phyloP scores from a whole-genome alignment of 2,888 invertebrate genomes.

The Antheraea yamamai region DNA sequence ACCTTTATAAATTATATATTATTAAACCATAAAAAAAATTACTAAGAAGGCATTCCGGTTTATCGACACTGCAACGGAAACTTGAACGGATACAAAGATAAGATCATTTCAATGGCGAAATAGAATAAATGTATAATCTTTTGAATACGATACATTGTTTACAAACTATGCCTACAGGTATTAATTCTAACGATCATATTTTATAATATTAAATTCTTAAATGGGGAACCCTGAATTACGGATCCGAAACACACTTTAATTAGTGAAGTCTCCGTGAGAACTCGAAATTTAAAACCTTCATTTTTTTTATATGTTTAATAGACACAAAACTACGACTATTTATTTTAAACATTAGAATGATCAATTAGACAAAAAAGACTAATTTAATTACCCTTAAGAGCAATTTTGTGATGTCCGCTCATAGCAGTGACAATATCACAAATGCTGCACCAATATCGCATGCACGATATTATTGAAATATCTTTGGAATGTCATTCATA shows the following conservation, averaged over 20 bases:
- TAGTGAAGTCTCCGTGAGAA: not conserved
- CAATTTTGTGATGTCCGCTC: not conserved
- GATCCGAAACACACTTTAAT: not conserved
- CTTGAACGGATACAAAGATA: not conserved
- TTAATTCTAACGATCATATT: conserved; percentile 1
- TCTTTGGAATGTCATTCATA: not conserved
- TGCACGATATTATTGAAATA: not conserved
- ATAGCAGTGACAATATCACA: not conserved
- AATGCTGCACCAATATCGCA: not conserved
- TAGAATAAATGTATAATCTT: not conserved
- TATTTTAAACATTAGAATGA: not conserved
- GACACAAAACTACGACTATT: not conserved
- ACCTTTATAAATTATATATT: not conserved
- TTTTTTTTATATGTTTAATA: not conserved
- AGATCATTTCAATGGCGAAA: not conserved
- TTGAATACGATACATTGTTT: not conserved
- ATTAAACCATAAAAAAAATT: not conserved
- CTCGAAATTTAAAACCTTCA: not conserved
- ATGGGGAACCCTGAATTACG: conserved; percentile 12
- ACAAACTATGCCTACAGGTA: not conserved
- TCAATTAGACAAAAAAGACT: not conserved
- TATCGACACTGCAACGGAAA: not conserved
- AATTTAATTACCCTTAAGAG: not conserved
- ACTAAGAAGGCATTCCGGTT: too few species aligned
- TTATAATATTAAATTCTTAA: not conserved